Percentiles rank a stretch among this genome's conserved stretches.
These are phyloP conservation scores for Urocynchramus pylzowi DNA, from an alignment of 2,113 vertebrate genomes.

Conservation along the genomic window DNA sequence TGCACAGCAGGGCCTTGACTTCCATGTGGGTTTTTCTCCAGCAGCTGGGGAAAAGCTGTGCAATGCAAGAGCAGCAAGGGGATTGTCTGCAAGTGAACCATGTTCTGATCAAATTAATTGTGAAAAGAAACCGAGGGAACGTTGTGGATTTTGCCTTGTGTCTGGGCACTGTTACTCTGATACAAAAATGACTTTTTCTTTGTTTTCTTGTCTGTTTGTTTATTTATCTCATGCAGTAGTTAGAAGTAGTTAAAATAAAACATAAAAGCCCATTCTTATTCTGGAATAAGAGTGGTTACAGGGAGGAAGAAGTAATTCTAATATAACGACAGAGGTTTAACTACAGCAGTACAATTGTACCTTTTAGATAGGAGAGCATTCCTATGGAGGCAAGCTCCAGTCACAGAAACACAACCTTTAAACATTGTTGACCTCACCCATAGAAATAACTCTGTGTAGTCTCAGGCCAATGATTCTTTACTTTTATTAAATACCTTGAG, in stretches of 20 bases:
- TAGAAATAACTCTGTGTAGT: not conserved
- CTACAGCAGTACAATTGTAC: not conserved
- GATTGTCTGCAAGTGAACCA: fast-evolving
- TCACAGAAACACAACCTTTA: not conserved
- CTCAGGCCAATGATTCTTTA: not conserved
- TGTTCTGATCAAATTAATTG: fast-evolving
- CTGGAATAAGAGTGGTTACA: not conserved
- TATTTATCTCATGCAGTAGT: not conserved
- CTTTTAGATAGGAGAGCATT: not conserved
- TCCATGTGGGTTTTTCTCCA: not conserved
- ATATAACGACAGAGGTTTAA: not conserved
- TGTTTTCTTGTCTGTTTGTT: not conserved
- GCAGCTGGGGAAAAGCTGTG: not conserved
- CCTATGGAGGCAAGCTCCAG: not conserved
- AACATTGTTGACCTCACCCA: not conserved
- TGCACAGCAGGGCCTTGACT: not conserved
- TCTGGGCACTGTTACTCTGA: not conserved
- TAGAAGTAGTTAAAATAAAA: not conserved
- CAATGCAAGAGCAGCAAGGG: not conserved
- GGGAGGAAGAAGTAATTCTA: not conserved
- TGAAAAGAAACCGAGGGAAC: not conserved
- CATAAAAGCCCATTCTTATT: not conserved
- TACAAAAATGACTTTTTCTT: not conserved
- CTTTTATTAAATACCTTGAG: not conserved
- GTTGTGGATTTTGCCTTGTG: not conserved